Evolutionary conservation across 1,140 invertebrate species (phyloP).

Genomic region (Sminthurinus signatus): DNA sequence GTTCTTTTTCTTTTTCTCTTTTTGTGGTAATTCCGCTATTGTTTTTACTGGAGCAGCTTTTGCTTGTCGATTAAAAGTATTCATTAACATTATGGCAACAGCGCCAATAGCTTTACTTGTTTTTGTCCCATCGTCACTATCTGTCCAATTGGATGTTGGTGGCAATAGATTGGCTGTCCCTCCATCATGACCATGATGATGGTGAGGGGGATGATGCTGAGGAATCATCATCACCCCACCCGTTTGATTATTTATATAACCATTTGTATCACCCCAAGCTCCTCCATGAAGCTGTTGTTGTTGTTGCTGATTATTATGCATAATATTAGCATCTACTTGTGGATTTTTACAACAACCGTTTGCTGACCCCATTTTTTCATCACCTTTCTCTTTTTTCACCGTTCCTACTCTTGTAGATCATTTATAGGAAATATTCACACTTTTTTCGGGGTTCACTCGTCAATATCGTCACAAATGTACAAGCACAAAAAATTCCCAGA

Average conservation of each 20-base stretch:
- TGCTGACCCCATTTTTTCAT: conserved; percentile 11
- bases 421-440: too few relatives aligned
- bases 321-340: neutral
- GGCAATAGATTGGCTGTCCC: neutral
- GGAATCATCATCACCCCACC: neutral
- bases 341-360: conserved; percentile 17
- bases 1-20: neutral
- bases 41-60: neutral
- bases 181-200: too few relatives aligned
- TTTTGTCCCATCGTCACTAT: neutral
- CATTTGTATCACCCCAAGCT: conserved; percentile 9
- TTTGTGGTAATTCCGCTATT: neutral
- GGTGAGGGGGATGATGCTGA: too few relatives aligned
- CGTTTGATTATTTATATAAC: neutral
- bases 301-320: too few relatives aligned
- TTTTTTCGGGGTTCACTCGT: too few relatives aligned
- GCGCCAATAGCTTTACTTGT: conserved; percentile 26
- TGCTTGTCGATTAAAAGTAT: conserved; percentile 13
- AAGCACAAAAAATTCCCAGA: too few relatives aligned
- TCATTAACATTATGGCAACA: conserved; percentile 20
- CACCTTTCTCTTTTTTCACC: too few relatives aligned
- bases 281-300: neutral
- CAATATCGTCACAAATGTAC: too few relatives aligned
- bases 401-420: too few relatives aligned
- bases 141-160: neutral